A percentile compares a stretch with the other conserved stretches of the same genome.
These are phyloP conservation scores for Cyrtonyx montezumae DNA, from an alignment of 2,113 vertebrate genomes.

Conservation along the genomic window DNA sequence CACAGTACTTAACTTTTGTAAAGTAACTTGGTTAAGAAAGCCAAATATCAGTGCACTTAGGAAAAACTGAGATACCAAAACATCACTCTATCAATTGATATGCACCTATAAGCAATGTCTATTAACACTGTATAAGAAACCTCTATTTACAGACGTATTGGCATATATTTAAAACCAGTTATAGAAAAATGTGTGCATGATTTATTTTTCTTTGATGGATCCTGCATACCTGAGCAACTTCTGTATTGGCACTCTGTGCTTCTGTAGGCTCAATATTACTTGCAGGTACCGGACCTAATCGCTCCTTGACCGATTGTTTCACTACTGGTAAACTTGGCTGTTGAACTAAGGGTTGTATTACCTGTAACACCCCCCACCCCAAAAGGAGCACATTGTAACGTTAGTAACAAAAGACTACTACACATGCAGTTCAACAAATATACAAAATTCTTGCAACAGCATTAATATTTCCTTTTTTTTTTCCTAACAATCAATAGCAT, in stretches of 20 bases:
- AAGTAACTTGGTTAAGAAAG: background rate
- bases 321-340: constrained; percentile 80
- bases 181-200: accelerated
- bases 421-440: background rate
- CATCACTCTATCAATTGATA: background rate
- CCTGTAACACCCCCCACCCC: constrained; percentile 52
- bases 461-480: background rate
- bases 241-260: constrained; percentile 79
- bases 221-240: constrained; percentile 83
- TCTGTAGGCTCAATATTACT: constrained; percentile 85
- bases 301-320: constrained; percentile 96
- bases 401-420: background rate
- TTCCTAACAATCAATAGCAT: background rate
- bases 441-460: background rate
- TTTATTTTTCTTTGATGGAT: background rate
- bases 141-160: background rate
- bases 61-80: background rate
- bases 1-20: background rate
- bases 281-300: constrained; percentile 89
- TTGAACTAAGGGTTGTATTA: constrained; percentile 76
- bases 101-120: background rate
- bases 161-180: background rate
- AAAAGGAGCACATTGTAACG: background rate
- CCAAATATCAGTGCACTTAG: background rate
- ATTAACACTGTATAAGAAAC: background rate